Evolutionary conservation across 2,888 invertebrate species (phyloP), one percentile per base, ranked within the genome.

Genomic region (Pimpla rufipes): DNA sequence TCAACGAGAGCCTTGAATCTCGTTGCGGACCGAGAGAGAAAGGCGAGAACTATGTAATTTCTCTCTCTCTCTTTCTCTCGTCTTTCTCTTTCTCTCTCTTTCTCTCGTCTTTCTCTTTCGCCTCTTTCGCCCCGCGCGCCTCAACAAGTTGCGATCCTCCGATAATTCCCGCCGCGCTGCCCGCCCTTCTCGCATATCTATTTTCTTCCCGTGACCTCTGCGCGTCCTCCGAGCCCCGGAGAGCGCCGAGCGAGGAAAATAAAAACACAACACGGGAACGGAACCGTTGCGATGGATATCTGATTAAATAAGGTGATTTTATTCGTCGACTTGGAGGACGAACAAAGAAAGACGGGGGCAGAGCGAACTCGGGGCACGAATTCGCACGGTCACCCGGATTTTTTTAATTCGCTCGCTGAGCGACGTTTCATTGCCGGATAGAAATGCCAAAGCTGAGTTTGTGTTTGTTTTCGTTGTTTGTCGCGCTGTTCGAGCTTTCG

Each of bases 131-230:
- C 8, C 50, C 50, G 10, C n/a, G 1, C 16, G n/a, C 62, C 62
- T 62, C 62, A 62, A 62, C 62, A 62, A 62, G 62, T 62, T 62
- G 62, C 62, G 35, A 62, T 37, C 37, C 37, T 29, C 29, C 16
- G 37, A 62, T 35, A 62, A 40, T 62, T 10, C 10, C 8, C 59
- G n/a, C 37, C 13, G 11, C 62, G 16, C 40, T 7, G 18, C 18
- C 7, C 16, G 18, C 16, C 37, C 10, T 40, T 40, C 23, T 40
- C 62, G 10, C 59, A 35, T 29, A 59, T 62, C 18, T 40, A 29
- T 37, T 62, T 40, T 62, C 23, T 3, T 16, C 40, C 8, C 40
- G 62, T 37, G 62, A 40, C 37, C 62, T 62, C 37, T 18, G 10
- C 10, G 13, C 62, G 57, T 29, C 57, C 29, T 29, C 6, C 11